Evolutionary conservation across 2,113 vertebrate species (phyloP).

Genomic region (Merops nubicus): DNA sequence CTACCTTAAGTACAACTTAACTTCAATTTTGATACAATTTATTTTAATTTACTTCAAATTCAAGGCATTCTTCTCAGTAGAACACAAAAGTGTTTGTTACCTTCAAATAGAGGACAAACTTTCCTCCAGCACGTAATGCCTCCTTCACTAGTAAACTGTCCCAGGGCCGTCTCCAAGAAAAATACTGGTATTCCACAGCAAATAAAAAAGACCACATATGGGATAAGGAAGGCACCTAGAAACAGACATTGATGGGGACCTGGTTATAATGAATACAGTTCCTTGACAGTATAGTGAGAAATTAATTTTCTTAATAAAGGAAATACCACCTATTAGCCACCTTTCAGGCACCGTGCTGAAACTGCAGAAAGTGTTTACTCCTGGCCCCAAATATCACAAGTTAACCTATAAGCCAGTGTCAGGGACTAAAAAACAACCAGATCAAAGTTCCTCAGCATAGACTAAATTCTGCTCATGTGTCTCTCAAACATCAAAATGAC

Average conservation of each 20-base stretch:
- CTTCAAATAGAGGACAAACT: constrained; percentile 96
- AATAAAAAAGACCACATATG: constrained; percentile 96
- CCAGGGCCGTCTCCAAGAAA: constrained; percentile 96
- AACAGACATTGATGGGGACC: neutral
- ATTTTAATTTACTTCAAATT: neutral
- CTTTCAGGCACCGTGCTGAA: neutral
- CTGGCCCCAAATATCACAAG: neutral
- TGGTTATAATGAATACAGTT: neutral
- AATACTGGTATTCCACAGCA: constrained; percentile 99
- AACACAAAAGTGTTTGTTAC: constrained; percentile 66
- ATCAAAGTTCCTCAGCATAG: neutral
- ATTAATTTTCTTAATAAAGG: neutral
- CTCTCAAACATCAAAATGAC: neutral
- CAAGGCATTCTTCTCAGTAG: neutral
- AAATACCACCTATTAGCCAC: neutral
- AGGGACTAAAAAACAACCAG: accelerated
- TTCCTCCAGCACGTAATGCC: constrained; percentile 99
- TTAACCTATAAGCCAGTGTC: neutral
- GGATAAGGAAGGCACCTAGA: constrained; percentile 96
- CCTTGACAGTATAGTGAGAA: neutral
- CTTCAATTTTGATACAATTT: neutral
- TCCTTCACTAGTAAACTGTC: constrained; percentile 97
- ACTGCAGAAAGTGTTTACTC: neutral
- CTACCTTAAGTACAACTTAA: neutral
- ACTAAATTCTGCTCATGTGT: neutral